These are phyloP conservation scores for Cyphomyrus discorhynchus DNA, from an alignment of 2,113 vertebrate species.

Conservation along the genomic window DNA sequence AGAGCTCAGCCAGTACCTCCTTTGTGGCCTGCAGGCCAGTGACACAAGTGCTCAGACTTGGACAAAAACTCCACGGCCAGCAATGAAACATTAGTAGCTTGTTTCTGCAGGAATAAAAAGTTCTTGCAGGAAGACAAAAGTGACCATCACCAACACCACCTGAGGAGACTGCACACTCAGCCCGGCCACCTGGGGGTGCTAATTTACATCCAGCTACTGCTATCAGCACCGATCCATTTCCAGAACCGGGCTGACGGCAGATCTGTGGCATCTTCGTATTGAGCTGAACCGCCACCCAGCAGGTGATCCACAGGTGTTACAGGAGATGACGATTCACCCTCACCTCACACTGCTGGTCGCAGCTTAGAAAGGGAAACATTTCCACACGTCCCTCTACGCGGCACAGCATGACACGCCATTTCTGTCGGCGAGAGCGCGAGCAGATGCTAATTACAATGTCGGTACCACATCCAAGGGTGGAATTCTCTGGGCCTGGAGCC, in stretches of 20 bases:
- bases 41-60: neutral
- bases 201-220: neutral
- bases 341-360: neutral
- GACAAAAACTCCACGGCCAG: neutral
- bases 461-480: neutral
- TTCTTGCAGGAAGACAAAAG: neutral
- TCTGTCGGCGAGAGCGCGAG: neutral
- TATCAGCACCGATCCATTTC: neutral
- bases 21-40: neutral
- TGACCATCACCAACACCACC: neutral
- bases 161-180: neutral
- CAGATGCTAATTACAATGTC: neutral
- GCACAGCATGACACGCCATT: neutral
- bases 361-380: neutral
- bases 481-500: neutral
- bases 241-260: neutral
- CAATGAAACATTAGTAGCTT: neutral
- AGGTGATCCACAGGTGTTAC: neutral
- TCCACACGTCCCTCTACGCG: neutral
- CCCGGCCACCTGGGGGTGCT: neutral
- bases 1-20: neutral
- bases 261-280: neutral
- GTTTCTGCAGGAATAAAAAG: neutral
- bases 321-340: neutral
- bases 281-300: neutral